Conservation (phyloP, 53 echinoderm and acorn worm species). For the Stichopus horrens region DNA sequence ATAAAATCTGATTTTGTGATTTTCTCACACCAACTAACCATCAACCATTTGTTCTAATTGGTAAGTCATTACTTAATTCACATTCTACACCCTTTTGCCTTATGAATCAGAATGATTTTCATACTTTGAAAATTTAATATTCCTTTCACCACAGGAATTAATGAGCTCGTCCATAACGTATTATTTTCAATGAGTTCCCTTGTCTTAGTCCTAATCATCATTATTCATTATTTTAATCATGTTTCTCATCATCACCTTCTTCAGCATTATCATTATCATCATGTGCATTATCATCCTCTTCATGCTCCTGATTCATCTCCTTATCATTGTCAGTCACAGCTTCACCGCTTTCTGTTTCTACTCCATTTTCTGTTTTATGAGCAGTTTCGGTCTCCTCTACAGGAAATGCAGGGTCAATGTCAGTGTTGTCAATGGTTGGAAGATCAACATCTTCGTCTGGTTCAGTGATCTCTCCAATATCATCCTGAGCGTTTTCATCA, state of each 20-base stretch:
- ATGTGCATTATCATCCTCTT: not conserved
- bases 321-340: not conserved
- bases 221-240: not conserved
- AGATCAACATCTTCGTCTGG: not conserved
- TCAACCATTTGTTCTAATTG: too few species aligned
- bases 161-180: too few species aligned
- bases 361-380: too few species aligned
- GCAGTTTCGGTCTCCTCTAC: not conserved
- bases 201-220: not conserved
- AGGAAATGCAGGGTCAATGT: not conserved
- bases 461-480: not conserved
- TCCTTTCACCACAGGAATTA: too few species aligned
- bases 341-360: too few species aligned
- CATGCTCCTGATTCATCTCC: not conserved
- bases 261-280: not conserved
- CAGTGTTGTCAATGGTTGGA: not conserved
- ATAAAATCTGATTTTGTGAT: too few species aligned
- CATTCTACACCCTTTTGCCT: too few species aligned
- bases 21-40: too few species aligned
- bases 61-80: too few species aligned
- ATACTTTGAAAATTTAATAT: too few species aligned
- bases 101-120: too few species aligned
- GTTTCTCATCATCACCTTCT: not conserved
- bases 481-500: not conserved
- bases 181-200: not conserved